Base-by-base conservation (phyloP, 2,888 invertebrate species). In the Beris morrisii region DNA sequence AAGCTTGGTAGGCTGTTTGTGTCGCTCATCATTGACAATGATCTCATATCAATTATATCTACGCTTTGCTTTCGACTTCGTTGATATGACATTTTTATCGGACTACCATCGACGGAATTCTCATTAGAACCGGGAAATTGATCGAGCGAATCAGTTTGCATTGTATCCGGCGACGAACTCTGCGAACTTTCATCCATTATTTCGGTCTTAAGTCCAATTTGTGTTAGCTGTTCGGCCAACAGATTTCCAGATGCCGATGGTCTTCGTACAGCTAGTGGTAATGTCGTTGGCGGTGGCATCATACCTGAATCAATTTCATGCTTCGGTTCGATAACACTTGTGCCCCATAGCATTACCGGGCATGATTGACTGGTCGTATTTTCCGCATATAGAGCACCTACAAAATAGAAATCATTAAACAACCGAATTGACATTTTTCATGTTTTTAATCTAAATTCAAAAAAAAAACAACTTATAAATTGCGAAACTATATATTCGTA, bases 101-200 rank as follows among this genome's bases (percentile, higher is more conserved):
- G 75, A 73, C 55, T 74, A 43, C 75, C 76, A 53, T 80, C 76
- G 72, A 81, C 76, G 31, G 80, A 78, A 68, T 77, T 80, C n/a
- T 81, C 82, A 67, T 79, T 66, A 1, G 72, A 69, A 5, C 65
- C 66, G 6, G 71, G 66, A 48, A 71, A 73, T 28, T 57, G 65
- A 57, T 65, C 65, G 13, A 65, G n/a, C 72, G 79, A 74, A 69
- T 82, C 82, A 3, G 81, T 82, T 58, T 80, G 73, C 67, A 76
- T 73, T 44, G 75, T 65, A 46, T 70, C 70, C 58, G 69, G 66
- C 1, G 76, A 71, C 55, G 81, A 80, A 54, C 77, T 75, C 77
- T 90, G 88, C 74, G 90, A 89, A 71, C 84, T 86, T 69, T 92
- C 91, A 76, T 91, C 91, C 46, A 87, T 77, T 55, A 88, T 81